Percentiles rank a stretch among this genome's conserved stretches.
These are phyloP conservation scores for Ceyx melanurus DNA, from an alignment of 2,113 vertebrate species.

Conservation along the genomic window DNA sequence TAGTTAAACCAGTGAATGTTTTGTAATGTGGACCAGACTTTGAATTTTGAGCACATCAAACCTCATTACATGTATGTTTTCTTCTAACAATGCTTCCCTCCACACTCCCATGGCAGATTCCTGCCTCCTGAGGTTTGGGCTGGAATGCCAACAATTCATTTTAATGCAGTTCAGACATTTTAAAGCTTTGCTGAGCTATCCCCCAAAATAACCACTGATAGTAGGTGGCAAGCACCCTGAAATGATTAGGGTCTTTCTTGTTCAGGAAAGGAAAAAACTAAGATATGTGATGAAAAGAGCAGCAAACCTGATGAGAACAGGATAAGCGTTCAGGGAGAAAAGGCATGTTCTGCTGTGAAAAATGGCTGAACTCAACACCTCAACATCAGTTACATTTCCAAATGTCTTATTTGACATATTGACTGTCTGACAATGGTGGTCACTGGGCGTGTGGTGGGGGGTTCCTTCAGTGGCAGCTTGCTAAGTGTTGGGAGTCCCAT, in stretches of 20 bases:
- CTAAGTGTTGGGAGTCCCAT: background rate
- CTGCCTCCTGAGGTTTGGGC: constrained; percentile 66
- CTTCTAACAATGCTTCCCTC: constrained; percentile 41
- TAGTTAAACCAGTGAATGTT: constrained; percentile 28
- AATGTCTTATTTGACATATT: background rate
- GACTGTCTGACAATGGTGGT: background rate
- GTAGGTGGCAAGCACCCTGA: constrained; percentile 59
- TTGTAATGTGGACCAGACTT: constrained; percentile 49
- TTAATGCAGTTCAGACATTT: constrained; percentile 63
- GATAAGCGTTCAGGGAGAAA: background rate
- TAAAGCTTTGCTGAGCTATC: constrained; percentile 46
- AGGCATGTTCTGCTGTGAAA: background rate
- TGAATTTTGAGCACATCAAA: constrained; percentile 48
- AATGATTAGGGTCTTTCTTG: constrained; percentile 38
- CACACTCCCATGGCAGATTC: constrained; percentile 50
- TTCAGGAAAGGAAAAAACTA: background rate
- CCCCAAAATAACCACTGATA: constrained; percentile 59
- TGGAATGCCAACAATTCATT: constrained; percentile 68
- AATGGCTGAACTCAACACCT: background rate
- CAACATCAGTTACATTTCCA: background rate
- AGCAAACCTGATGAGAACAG: background rate
- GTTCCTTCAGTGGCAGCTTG: background rate
- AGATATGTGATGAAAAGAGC: background rate
- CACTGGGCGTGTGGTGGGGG: no score
- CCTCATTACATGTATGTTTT: constrained; percentile 40